Conservation (phyloP, 2,888 invertebrate genomes). For the Scotopteryx bipunctaria region DNA sequence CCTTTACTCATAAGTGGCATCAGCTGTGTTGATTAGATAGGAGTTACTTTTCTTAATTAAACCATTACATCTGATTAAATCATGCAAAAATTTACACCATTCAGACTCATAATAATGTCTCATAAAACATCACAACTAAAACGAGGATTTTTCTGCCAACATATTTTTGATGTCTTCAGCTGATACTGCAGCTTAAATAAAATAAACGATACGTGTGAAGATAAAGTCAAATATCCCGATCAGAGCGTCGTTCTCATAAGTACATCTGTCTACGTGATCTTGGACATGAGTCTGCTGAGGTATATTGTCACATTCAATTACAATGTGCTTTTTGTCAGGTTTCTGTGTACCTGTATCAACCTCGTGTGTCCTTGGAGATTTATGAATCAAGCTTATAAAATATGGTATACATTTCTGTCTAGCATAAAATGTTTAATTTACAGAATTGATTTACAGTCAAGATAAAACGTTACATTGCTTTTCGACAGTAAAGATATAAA, state of each 20-base stretch:
- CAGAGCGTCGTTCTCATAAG: constrained; percentile 10
- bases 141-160: background rate
- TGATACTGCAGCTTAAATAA: constrained; percentile 11
- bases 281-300: constrained; percentile 26
- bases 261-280: constrained; percentile 37
- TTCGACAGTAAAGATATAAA: background rate
- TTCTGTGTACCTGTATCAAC: background rate
- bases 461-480: background rate
- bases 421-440: background rate
- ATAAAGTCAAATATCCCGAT: constrained; percentile 16
- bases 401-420: background rate
- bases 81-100: too few relatives aligned
- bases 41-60: too few relatives aligned
- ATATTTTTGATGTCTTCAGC: background rate
- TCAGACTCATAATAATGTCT: too few relatives aligned
- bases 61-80: too few relatives aligned
- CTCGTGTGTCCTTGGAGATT: constrained; percentile 6
- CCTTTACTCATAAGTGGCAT: too few relatives aligned
- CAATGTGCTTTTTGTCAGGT: background rate
- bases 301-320: background rate
- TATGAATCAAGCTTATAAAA: background rate
- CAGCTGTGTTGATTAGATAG: too few relatives aligned
- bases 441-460: background rate
- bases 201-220: constrained; percentile 8
- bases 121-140: background rate